Percentiles rank a stretch among this genome's conserved stretches.
phyloP scores from a whole-genome alignment of 2,888 invertebrate species.

The Spatulosminthurus flaviceps region DNA sequence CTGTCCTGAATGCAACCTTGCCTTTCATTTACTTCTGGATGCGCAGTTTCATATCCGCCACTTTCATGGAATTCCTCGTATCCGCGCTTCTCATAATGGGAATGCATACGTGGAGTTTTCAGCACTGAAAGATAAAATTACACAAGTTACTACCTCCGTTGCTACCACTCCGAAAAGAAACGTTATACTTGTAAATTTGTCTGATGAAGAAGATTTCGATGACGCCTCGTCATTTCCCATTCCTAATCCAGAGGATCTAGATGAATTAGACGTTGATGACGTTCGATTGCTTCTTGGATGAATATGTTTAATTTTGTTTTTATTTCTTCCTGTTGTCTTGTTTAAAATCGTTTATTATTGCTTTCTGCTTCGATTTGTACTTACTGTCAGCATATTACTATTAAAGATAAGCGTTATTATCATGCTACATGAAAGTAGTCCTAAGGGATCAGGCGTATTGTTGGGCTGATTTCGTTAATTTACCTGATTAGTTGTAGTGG shows the following conservation, averaged over 20 bases:
- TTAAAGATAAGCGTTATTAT: no score
- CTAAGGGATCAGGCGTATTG: no score
- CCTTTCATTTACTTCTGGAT: conserved; percentile 46
- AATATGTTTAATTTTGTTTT: neutral
- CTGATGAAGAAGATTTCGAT: conserved; percentile 37
- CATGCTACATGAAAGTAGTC: no score
- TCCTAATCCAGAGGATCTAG: conserved; percentile 7
- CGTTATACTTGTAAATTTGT: conserved; percentile 31
- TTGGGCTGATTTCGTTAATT: no score
- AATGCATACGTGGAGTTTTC: conserved; percentile 41
- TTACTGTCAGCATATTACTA: no score
- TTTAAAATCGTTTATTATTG: neutral
- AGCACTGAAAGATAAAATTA: conserved; percentile 35
- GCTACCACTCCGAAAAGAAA: neutral
- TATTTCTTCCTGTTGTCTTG: conserved; percentile 1
- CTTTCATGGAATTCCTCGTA: conserved; percentile 42
- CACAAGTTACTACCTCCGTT: neutral
- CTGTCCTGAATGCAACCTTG: conserved; percentile 48
- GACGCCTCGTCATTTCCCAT: conserved; percentile 24
- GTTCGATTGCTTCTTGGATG: conserved; percentile 2
- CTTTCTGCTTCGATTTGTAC: neutral
- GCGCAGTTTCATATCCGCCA: conserved; percentile 53
- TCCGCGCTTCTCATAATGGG: conserved; percentile 37
- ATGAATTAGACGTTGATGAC: conserved; percentile 34
- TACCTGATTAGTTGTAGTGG: no score